Evolutionary conservation across 2,888 invertebrate genomes (phyloP), one percentile per base, ranked within the genome.

Genomic region (Neoitamus cyanurus): DNA sequence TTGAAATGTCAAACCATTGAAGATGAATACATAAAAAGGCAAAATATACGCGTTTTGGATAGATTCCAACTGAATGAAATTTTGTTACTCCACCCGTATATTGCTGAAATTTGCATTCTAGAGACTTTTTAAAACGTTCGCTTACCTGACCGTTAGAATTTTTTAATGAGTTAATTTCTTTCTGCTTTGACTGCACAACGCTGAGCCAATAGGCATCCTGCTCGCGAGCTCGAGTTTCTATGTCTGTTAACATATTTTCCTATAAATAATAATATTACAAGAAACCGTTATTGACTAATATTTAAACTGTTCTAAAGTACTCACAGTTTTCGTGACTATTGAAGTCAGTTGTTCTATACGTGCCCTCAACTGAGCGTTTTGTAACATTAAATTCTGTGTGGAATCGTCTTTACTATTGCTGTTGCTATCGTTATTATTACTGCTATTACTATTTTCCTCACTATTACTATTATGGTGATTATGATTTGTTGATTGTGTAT

Each of bases 251-350:
- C 87, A 90, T 90, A 87, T 90, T 90, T 87, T 89, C 90, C 91
- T 91, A 77, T 42, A 87, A 86, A 42, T 36, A 68, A 20, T n/a
- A 15, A 20, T 58, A 7, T 48, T 20, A 3, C 13, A 30, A 34
- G 25, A 46, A 77, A 20, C 2, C 28, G 2, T 7, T 11, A 77
- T 36, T 28, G n/a, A n/a, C n/a, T 31, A 46, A 28, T 30, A n/a
- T 31, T 5, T 30, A 13, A 25, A 11, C 11, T 0, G 0, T 34
- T 20, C 1, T 2, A 1, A 48, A 20, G 20, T 9, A 92, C 94
- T 93, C 90, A 96, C 96, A 87, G 96, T 96, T 89, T 96, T 95
- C 87, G 94, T 94, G 86, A 96, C 95, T 87, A 95, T 94, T 88
- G 92, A 93, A 91, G 95, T 95, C 89, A 96, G 95, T 90, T 95